Base-by-base conservation (phyloP, 92 coral and sea anemone genomes). In the Pocillopora grandis region DNA sequence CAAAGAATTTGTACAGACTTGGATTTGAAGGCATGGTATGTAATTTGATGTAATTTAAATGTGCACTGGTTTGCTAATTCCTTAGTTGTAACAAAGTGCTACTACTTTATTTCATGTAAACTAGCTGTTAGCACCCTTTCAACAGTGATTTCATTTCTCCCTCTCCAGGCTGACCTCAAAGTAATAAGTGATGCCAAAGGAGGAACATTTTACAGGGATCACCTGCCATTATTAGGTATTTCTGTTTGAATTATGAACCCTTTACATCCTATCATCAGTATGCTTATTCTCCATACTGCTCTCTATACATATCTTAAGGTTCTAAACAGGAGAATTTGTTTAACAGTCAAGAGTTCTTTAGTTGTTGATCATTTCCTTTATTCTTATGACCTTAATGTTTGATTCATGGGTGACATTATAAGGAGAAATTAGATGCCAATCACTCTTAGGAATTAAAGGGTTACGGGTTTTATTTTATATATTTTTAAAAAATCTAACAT, bases 1-100 rank as follows among this genome's bases (percentile, higher is more conserved):
- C 98, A 10, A 96, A 94, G 84, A 96, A 96, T 77, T 90, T 96
- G 12, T 96, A 96, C 72, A 89, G 98, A 58, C 89, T 96, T 74
- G 98, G 98, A 33, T 96, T 96, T 94, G 98, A 96, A 90, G 98
- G 98, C 77, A 96, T 96, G 98, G 98, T 96, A 65, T 74, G 78
- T 48, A 15, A 55, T 18, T 1, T 31, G 27, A 57, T 33, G 4
- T 13, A 0, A 1, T 72, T 49, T 15, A 55, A 15, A 10, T 55
- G 27, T 27, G 15, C 36, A 37, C 23, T 1, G 35, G 12, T 10
- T 31, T 19, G 12, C 75, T 21, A 36, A 13, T 21, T 80, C 36
- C 48, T 80, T 27, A 27, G 31, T 27, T 27, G 31, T 27, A 12
- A 18, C 6, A 20, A 3, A 18, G 61, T 83, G 68, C 23, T 5